Base-by-base conservation (phyloP, 2,888 invertebrate genomes). In the Polyommatus iphigenia region DNA sequence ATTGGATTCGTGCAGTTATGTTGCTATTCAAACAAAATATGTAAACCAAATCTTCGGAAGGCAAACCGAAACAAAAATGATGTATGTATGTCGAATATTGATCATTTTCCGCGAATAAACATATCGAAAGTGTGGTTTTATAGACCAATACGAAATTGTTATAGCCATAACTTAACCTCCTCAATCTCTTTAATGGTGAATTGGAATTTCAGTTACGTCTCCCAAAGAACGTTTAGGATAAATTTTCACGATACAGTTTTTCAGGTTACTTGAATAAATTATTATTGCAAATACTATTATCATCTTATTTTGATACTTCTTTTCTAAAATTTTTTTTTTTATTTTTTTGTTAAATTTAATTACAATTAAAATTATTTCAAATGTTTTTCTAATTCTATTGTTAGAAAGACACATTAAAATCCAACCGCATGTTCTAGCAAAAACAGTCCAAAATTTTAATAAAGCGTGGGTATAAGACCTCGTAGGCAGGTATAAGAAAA, bases 61-160 rank as follows among this genome's bases (percentile, higher is more conserved):
- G 24, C 15, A 50, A 50, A 75, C 75, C 54, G 75, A 54, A 50
- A 54, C 75, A 54, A 75, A 75, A 54, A 54, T 75, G 50, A 75
- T 54, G 8, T 54, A 50, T 29, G 84, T 90, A 92, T 92, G 91
- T 88, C 88, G 86, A 87, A 90, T 91, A 91, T 92, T 90, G 92
- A 92, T 91, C 91, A 90, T 89, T 91, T 92, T 90, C 89, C 90
- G 90, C 89, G 85, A 89, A 92, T 93, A 93, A 93, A 93, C 92
- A 92, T 90, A 90, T 87, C 84, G 88, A 89, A 91, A 91, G 91
- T 91, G 88, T 88, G 90, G 90, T 92, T 93, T 93, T 93, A 93
- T 92, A 87, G 91, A 90, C 87, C 91, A 89, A 92, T 93, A 89
- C 86, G 89, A 93, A 93, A 91, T 92, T 91, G 92, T 91, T 92